Conservation (phyloP, 2,113 vertebrate genomes). For the Aspiorhynchus laticeps region DNA sequence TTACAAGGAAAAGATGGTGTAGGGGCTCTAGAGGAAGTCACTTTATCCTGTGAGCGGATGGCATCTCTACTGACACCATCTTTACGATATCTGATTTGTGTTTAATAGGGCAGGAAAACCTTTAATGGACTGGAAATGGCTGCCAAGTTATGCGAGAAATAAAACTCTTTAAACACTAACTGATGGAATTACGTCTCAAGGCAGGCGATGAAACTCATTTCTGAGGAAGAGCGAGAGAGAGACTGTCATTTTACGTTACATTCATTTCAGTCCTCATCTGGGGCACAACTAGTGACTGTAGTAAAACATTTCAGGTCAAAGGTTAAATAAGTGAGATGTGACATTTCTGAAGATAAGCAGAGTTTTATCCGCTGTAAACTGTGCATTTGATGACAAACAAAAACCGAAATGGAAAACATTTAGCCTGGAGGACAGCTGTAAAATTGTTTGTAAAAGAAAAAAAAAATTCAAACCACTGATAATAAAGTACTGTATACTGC, state of each 20-base stretch:
- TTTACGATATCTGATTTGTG: constrained; percentile 26
- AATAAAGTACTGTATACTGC: background rate
- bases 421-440: constrained; percentile 36
- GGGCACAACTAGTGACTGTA: background rate
- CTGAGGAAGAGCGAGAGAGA: constrained; percentile 22
- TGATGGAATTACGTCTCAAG: constrained; percentile 21
- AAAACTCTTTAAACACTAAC: constrained; percentile 15
- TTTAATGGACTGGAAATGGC: constrained; percentile 35
- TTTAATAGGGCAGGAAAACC: constrained; percentile 26
- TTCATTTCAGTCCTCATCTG: background rate
- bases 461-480: background rate
- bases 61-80: constrained; percentile 28
- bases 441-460: background rate
- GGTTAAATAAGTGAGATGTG: background rate
- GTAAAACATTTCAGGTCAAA: background rate
- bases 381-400: background rate
- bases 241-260: constrained; percentile 16
- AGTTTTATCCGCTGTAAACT: background rate
- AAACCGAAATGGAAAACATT: background rate
- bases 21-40: background rate
- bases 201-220: constrained; percentile 21
- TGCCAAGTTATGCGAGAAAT: constrained; percentile 44
- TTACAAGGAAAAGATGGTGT: background rate
- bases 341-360: constrained; percentile 3
- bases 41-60: background rate